Evolutionary conservation across 2,888 invertebrate species (phyloP).

Genomic region (Rhingia rostrata): DNA sequence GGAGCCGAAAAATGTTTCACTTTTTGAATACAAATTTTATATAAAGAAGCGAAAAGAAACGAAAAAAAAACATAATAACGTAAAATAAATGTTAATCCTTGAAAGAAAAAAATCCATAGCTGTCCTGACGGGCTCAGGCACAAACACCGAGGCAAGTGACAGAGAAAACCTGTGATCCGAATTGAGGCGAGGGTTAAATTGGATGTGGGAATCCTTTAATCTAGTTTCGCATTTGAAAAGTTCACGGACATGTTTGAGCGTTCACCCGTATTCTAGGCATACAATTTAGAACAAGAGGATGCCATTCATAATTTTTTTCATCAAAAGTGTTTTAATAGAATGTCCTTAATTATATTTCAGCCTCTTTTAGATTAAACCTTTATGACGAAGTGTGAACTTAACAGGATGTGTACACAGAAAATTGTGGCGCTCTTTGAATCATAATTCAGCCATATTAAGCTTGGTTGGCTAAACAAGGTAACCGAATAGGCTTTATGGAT

Average conservation of each 20-base stretch:
- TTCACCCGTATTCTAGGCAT: slow-evolving; percentile 65
- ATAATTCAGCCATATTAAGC: background rate
- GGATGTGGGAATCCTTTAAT: slow-evolving; percentile 69
- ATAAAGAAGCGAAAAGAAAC: background rate
- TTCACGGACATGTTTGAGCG: slow-evolving; percentile 68
- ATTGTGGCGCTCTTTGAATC: background rate
- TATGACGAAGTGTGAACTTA: background rate
- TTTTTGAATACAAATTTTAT: slow-evolving; percentile 73
- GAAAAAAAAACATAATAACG: slow-evolving; percentile 15
- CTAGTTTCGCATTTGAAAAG: slow-evolving; percentile 66
- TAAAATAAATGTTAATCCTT: slow-evolving; percentile 58
- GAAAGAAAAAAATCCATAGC: slow-evolving; percentile 26
- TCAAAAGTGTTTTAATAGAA: slow-evolving; percentile 47
- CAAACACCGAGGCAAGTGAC: slow-evolving; percentile 57
- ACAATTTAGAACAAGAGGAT: slow-evolving; percentile 57
- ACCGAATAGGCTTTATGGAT: background rate
- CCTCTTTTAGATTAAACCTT: background rate
- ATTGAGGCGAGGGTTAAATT: slow-evolving; percentile 67
- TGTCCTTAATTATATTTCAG: slow-evolving; percentile 59
- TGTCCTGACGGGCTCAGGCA: slow-evolving; percentile 42
- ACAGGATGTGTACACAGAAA: background rate
- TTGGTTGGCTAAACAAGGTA: background rate
- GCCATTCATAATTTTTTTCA: slow-evolving; percentile 51
- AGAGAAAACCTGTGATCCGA: slow-evolving; percentile 55
- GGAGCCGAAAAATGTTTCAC: slow-evolving; percentile 72